Evolutionary conservation across 2,113 vertebrate genomes (phyloP).

Genomic region (Tyto alba): DNA sequence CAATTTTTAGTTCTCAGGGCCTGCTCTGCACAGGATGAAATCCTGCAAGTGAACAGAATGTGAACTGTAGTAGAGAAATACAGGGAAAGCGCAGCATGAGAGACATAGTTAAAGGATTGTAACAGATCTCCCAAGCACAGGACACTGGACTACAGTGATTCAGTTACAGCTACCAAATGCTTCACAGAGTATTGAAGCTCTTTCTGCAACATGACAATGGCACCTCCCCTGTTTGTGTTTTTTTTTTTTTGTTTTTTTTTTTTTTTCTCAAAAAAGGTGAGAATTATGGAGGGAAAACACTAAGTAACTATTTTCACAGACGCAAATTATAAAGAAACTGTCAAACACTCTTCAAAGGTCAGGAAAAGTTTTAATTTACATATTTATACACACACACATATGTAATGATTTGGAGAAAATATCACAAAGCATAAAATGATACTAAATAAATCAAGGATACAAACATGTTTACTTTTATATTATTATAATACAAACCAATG

Average conservation of each 20-base stretch:
- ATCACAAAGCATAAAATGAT: background rate
- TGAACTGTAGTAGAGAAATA: background rate
- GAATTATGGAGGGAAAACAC: background rate
- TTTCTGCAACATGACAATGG: background rate
- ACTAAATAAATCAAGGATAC: background rate
- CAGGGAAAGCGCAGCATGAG: accelerated
- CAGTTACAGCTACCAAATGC: background rate
- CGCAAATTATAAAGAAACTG: background rate
- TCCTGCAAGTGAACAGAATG: background rate
- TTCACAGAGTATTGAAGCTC: background rate
- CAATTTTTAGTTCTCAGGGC: background rate
- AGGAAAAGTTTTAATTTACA: background rate
- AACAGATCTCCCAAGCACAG: background rate
- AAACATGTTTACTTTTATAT: background rate
- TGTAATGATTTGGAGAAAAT: background rate
- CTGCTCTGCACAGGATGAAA: background rate
- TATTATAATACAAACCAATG: background rate
- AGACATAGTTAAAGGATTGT: background rate
- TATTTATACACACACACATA: background rate
- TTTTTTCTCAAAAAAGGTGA: background rate
- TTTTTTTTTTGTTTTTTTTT: too few species aligned
- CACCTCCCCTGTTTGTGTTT: background rate
- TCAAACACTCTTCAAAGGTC: background rate
- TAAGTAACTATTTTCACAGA: background rate
- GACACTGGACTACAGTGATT: background rate